These are phyloP conservation scores for Oophaga pumilio DNA, from an alignment of 2,113 vertebrate species.

Conservation along the genomic window DNA sequence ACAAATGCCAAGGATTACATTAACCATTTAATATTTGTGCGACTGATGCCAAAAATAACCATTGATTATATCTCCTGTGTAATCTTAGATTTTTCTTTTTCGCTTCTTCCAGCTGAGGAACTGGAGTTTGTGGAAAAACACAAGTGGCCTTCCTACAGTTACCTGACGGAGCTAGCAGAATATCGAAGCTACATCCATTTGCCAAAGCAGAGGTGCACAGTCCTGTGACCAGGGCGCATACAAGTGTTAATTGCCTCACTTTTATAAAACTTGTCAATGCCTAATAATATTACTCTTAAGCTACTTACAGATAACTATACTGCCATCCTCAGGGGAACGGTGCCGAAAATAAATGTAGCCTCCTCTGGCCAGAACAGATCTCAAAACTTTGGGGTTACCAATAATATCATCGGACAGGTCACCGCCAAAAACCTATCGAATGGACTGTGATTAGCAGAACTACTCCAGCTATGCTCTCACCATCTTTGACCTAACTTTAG, in stretches of 20 bases:
- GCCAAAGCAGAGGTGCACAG: constrained; percentile 84
- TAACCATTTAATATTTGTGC: too few species aligned
- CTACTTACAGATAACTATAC: neutral
- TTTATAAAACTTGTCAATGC: neutral
- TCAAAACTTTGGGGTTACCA: neutral
- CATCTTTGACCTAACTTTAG: neutral
- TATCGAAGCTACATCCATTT: constrained; percentile 89
- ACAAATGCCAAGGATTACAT: too few species aligned
- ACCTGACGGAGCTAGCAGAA: constrained; percentile 93
- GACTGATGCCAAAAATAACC: neutral
- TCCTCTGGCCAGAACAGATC: neutral
- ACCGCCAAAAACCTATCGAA: neutral
- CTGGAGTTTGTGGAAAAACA: constrained; percentile 89
- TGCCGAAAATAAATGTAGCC: neutral
- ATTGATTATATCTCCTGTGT: neutral
- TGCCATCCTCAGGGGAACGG: neutral
- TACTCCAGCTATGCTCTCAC: too few species aligned
- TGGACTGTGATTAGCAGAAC: neutral
- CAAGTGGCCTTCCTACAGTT: constrained; percentile 90
- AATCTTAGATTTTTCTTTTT: constrained; percentile 16
- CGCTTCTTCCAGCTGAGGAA: constrained; percentile 80
- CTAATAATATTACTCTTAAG: neutral
- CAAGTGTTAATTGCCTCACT: neutral
- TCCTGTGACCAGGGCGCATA: constrained; percentile 80
- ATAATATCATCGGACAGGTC: neutral